Conservation (phyloP, 2,888 invertebrate species). For the Lobophora halterata region DNA sequence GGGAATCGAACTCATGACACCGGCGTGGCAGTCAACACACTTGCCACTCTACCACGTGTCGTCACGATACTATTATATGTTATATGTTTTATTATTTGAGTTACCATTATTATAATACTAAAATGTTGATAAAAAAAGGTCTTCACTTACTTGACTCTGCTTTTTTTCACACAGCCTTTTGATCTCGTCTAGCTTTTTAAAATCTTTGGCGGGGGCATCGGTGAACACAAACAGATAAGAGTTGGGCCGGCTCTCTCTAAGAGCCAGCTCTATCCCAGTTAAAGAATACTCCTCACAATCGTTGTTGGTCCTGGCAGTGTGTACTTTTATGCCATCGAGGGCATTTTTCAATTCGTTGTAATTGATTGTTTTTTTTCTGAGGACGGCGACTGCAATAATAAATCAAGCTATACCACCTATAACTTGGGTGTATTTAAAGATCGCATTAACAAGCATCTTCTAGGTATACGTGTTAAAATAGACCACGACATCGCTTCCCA, state of each 20-base stretch:
- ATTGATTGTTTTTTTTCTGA: slow-evolving; percentile 19
- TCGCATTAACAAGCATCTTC: too few species aligned
- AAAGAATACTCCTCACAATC: slow-evolving; percentile 28
- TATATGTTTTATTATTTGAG: too few species aligned
- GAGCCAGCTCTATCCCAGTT: slow-evolving; percentile 22
- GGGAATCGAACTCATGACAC: too few species aligned
- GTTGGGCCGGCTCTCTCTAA: slow-evolving; percentile 24
- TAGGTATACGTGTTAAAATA: too few species aligned
- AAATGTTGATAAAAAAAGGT: too few species aligned
- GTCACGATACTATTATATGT: too few species aligned
- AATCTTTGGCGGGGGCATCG: slow-evolving; percentile 35
- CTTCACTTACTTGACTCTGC: slow-evolving; percentile 32
- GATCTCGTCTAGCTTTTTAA: slow-evolving; percentile 17
- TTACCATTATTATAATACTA: too few species aligned
- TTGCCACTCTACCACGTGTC: too few species aligned
- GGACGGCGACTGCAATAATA: slow-evolving; percentile 16
- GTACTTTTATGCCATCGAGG: slow-evolving; percentile 12
- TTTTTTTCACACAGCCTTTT: slow-evolving; percentile 29
- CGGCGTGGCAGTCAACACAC: too few species aligned
- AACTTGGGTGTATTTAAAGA: not conserved
- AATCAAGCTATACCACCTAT: not conserved
- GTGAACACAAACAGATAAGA: slow-evolving; percentile 35
- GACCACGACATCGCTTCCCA: too few species aligned
- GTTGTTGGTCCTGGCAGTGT: not conserved
- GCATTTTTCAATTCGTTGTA: slow-evolving; percentile 8